Conservation (phyloP, 2,888 invertebrate species). For the Spilarctia lutea region DNA sequence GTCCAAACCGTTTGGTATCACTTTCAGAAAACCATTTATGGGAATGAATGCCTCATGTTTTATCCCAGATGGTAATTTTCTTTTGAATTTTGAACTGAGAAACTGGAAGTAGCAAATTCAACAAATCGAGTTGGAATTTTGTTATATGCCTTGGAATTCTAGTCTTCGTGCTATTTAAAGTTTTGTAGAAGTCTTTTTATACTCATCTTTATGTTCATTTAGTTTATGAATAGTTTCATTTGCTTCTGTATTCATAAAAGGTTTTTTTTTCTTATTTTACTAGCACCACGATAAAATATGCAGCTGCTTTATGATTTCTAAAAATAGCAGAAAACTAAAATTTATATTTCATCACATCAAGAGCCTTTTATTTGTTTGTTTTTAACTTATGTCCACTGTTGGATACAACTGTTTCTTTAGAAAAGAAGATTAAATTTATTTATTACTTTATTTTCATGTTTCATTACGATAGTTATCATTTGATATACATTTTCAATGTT, state of each 20-base stretch:
- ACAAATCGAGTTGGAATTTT: conserved; percentile 41
- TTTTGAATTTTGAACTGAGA: conserved; percentile 52
- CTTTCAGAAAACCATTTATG: conserved; percentile 79
- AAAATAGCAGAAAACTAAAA: too few relatives aligned
- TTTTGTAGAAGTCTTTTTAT: neutral
- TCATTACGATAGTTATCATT: neutral
- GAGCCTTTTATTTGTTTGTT: too few relatives aligned
- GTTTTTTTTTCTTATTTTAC: neutral
- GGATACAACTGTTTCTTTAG: neutral
- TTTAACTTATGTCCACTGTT: too few relatives aligned
- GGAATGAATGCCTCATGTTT: conserved; percentile 84
- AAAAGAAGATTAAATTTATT: neutral
- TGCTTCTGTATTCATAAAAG: neutral
- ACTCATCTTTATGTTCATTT: neutral
- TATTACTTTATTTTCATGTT: neutral
- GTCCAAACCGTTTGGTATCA: conserved; percentile 77
- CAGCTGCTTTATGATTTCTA: neutral
- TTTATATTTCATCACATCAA: too few relatives aligned
- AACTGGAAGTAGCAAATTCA: conserved; percentile 40
- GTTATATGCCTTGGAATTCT: conserved; percentile 29
- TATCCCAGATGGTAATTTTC: conserved; percentile 68
- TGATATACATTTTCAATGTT: neutral
- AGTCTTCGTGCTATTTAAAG: conserved; percentile 34
- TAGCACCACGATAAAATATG: neutral
- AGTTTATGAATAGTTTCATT: neutral